Percentiles rank a stretch among this genome's conserved stretches.
phyloP scores from a whole-genome alignment of 37 sponge, comb jelly and placozoan species.

The Tethya wilhelma region DNA sequence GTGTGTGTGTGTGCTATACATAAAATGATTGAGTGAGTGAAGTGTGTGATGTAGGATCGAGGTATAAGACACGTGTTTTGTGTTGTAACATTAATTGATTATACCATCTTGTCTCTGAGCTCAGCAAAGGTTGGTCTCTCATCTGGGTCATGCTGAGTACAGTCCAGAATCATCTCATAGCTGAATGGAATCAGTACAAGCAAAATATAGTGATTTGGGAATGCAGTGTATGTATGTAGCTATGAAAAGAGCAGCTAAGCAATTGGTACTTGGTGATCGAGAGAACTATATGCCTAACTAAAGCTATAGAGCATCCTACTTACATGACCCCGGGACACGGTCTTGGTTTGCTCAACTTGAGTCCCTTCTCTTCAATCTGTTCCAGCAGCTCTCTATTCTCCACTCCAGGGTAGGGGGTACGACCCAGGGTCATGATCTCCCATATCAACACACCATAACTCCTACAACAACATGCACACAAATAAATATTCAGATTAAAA shows the following conservation, averaged over 20 bases:
- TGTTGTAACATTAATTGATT: neutral
- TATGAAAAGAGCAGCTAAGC: no score
- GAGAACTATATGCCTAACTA: no score
- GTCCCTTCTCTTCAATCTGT: conserved; percentile 79
- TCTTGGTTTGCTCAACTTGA: conserved; percentile 60
- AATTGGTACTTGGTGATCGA: no score
- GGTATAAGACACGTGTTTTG: neutral
- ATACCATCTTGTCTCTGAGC: conserved; percentile 48
- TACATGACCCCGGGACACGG: conserved; percentile 59
- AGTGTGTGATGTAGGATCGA: neutral
- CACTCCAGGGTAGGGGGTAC: conserved; percentile 86
- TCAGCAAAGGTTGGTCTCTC: conserved; percentile 64
- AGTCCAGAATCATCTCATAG: conserved; percentile 64
- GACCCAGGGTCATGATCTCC: conserved; percentile 91
- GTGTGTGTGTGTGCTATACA: no score
- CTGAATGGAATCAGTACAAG: conserved; percentile 14
- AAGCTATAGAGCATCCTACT: no score
- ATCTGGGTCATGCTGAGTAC: conserved; percentile 70
- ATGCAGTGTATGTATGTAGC: no score
- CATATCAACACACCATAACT: conserved; percentile 90
- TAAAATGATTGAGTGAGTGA: no score
- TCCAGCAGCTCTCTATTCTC: conserved; percentile 85
- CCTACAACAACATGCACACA: conserved; percentile 32
- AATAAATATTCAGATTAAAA: neutral
- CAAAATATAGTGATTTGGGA: neutral